Conservation (phyloP, 2,888 invertebrate species). For the Tiphia femorata region DNA sequence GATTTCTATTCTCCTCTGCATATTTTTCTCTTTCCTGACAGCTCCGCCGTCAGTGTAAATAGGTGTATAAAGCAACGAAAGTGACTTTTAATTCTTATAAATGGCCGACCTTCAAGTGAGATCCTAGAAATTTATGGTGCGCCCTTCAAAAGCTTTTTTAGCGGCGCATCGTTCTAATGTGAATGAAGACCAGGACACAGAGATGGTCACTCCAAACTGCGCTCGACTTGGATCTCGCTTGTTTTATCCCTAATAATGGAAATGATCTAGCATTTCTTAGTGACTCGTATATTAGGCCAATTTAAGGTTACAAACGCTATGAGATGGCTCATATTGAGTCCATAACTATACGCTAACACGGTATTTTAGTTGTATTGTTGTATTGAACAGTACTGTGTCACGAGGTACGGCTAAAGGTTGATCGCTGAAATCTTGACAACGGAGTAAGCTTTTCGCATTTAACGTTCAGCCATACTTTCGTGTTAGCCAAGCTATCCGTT, state of each 20-base stretch:
- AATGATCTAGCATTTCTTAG: conserved; percentile 45
- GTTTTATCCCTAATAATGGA: conserved; percentile 13
- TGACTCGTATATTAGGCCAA: conserved; percentile 50
- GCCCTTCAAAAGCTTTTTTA: neutral
- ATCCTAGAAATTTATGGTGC: conserved; percentile 5
- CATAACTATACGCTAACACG: conserved; percentile 55
- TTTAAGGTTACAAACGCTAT: conserved; percentile 55
- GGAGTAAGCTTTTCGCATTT: conserved; percentile 14
- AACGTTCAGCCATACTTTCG: neutral
- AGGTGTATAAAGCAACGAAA: conserved; percentile 59
- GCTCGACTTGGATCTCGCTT: conserved; percentile 8
- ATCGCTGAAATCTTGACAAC: conserved; percentile 7
- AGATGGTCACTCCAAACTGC: conserved; percentile 6
- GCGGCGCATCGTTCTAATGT: neutral
- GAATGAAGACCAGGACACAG: neutral
- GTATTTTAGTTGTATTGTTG: conserved; percentile 63
- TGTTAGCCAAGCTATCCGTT: conserved; percentile 23
- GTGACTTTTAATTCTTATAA: conserved; percentile 44
- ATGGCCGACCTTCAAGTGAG: conserved; percentile 29
- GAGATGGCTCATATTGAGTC: conserved; percentile 65
- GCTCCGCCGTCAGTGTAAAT: conserved; percentile 54
- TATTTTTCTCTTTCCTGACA: conserved; percentile 31
- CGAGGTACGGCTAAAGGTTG: conserved; percentile 17
- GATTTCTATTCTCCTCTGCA: conserved; percentile 2
- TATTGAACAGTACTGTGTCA: conserved; percentile 41